These are phyloP conservation scores for Alviniconcha strummeri DNA, from an alignment of 2,888 invertebrate species.

Conservation along the genomic window DNA sequence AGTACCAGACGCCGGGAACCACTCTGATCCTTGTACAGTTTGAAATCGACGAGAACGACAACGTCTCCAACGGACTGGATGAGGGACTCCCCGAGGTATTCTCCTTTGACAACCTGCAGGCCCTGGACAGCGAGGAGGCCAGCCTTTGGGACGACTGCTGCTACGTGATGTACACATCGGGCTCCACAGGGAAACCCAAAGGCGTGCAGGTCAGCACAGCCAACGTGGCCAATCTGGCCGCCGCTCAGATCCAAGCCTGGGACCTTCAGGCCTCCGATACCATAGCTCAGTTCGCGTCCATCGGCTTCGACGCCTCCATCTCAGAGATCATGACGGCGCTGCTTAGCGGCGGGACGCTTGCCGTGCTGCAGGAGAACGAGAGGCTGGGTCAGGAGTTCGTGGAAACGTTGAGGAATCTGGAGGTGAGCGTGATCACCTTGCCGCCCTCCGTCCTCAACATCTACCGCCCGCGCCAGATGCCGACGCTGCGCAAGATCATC, in stretches of 20 bases:
- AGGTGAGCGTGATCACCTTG: constrained; percentile 75
- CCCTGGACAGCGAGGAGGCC: not conserved
- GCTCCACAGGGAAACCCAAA: constrained; percentile 87
- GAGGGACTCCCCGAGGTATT: not conserved
- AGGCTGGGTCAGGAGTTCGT: constrained; percentile 87
- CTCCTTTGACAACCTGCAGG: not conserved
- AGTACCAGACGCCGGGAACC: constrained; percentile 34
- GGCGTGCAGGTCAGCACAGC: constrained; percentile 88
- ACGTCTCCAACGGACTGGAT: not conserved
- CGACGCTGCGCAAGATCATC: constrained; percentile 81
- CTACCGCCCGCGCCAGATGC: constrained; percentile 76
- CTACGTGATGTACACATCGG: constrained; percentile 86
- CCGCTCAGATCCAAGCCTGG: constrained; percentile 90
- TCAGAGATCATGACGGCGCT: constrained; percentile 92
- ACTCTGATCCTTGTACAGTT: constrained; percentile 43
- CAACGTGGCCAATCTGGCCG: constrained; percentile 81
- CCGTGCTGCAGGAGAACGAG: constrained; percentile 84
- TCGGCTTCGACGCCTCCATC: constrained; percentile 93
- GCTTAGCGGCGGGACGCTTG: constrained; percentile 83
- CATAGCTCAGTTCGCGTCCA: constrained; percentile 91
- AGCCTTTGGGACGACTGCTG: constrained; percentile 41
- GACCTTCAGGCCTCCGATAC: constrained; percentile 83
- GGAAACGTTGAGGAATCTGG: constrained; percentile 80
- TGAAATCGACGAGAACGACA: constrained; percentile 7
- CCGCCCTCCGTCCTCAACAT: constrained; percentile 85